Conservation (phyloP, 1,140 invertebrate species). For the Vollenhovia emeryi region DNA sequence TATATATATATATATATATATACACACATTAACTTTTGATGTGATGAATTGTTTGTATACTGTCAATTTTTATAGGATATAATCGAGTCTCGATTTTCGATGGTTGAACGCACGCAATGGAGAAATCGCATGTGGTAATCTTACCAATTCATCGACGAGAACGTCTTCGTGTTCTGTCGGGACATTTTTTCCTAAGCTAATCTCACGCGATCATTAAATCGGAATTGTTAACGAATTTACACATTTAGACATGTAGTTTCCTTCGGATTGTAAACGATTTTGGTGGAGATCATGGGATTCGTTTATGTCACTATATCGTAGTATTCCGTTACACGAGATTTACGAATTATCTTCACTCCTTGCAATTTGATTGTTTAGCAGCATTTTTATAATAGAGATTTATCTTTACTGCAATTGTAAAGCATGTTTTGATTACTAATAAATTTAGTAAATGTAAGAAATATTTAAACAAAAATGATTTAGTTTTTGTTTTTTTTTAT, state of each 20-base stretch:
- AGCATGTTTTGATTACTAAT: not conserved
- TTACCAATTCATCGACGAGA: not conserved
- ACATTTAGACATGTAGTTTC: conserved; percentile 5
- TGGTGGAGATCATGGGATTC: not conserved
- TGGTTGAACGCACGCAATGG: conserved; percentile 4
- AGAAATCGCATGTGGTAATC: conserved; percentile 14
- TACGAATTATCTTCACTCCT: not conserved
- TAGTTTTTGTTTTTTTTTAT: not conserved
- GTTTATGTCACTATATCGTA: not conserved
- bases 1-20: conserved; percentile 26
- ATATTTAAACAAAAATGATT: conserved; percentile 9
- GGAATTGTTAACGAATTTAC: conserved; percentile 22
- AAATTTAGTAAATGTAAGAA: conserved; percentile 11
- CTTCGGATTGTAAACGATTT: conserved; percentile 11
- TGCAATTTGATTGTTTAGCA: conserved; percentile 2
- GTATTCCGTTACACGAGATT: not conserved
- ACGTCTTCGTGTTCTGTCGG: conserved; percentile 16
- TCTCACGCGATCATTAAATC: conserved; percentile 20
- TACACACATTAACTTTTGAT: conserved; percentile 55
- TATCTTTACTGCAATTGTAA: not conserved
- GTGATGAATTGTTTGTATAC: conserved; percentile 70
- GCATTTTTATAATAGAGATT: not conserved
- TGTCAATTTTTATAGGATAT: conserved; percentile 71
- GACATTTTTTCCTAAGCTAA: conserved; percentile 6
- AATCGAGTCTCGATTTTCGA: conserved; percentile 42